Percentiles rank a stretch among this genome's conserved stretches.
Evolutionary conservation across 2,888 invertebrate species (phyloP).

Genomic region (Orthosia cruda): DNA sequence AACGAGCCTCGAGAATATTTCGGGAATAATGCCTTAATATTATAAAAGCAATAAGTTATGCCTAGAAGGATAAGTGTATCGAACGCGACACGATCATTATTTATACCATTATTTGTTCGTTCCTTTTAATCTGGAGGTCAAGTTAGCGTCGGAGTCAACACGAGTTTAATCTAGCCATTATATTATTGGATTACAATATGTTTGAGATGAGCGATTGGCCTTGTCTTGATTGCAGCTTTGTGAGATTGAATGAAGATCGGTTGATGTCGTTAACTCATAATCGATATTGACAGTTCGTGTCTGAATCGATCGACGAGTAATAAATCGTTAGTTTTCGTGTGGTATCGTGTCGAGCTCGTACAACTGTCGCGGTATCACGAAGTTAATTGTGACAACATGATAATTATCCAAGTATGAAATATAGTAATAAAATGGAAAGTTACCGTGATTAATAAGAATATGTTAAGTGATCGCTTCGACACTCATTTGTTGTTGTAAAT

Average conservation of each 20-base stretch:
- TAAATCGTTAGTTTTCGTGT: slow-evolving; percentile 63
- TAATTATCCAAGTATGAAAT: slow-evolving; percentile 58
- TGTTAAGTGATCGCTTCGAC: slow-evolving; percentile 37
- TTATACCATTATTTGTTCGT: slow-evolving; percentile 82
- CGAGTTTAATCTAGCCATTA: slow-evolving; percentile 70
- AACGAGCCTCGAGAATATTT: slow-evolving; percentile 85
- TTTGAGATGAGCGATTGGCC: slow-evolving; percentile 71
- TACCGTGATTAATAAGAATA: slow-evolving; percentile 54
- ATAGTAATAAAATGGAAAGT: slow-evolving; percentile 61
- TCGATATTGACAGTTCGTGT: slow-evolving; percentile 65
- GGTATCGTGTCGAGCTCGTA: slow-evolving; percentile 53
- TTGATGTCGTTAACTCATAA: slow-evolving; percentile 70
- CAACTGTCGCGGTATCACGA: slow-evolving; percentile 47
- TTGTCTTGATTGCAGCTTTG: slow-evolving; percentile 75
- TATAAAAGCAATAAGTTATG: slow-evolving; percentile 88
- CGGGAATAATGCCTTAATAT: slow-evolving; percentile 87
- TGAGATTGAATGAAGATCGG: slow-evolving; percentile 60
- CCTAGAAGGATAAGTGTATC: slow-evolving; percentile 84
- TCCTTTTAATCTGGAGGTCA: slow-evolving; percentile 77
- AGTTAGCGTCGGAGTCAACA: slow-evolving; percentile 54
- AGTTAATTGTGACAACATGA: slow-evolving; percentile 58
- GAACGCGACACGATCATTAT: slow-evolving; percentile 77
- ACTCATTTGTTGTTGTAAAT: slow-evolving; percentile 56
- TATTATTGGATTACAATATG: slow-evolving; percentile 71
- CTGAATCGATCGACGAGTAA: slow-evolving; percentile 56